Conservation (phyloP, 2,113 vertebrate genomes). For the Phaethornis superciliosus region DNA sequence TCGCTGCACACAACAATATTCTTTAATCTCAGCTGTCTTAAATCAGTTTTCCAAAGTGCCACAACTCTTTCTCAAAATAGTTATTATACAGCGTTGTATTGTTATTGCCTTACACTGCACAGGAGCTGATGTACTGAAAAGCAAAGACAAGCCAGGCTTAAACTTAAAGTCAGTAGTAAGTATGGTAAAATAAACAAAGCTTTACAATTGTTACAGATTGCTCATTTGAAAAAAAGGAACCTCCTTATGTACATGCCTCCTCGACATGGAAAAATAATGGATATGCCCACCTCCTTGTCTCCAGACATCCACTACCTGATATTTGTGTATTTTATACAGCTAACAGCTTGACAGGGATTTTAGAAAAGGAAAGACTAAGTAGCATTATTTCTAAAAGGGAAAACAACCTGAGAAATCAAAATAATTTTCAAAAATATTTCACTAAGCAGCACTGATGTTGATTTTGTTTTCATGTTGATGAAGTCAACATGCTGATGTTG, state of each 20-base stretch:
- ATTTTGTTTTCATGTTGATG: not conserved
- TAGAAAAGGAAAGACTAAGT: not conserved
- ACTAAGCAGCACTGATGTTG: not conserved
- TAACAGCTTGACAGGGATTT: not conserved
- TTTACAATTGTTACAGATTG: not conserved
- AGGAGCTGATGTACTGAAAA: not conserved
- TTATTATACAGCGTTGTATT: not conserved
- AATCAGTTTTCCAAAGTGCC: not conserved
- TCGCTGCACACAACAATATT: not conserved
- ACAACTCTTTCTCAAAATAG: not conserved
- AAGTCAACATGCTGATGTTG: not conserved
- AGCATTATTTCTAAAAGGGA: not conserved
- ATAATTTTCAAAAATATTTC: not conserved
- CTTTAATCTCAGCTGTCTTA: not conserved
- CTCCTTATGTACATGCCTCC: not conserved
- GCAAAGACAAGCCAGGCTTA: not conserved
- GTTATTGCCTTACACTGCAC: not conserved
- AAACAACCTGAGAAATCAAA: not conserved
- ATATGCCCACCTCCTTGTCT: not conserved
- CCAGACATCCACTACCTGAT: not conserved
- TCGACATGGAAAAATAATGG: not conserved
- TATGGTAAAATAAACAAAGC: not conserved
- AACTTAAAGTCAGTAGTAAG: not conserved
- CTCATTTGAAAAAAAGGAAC: not conserved
- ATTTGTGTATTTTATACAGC: not conserved